phyloP scores from a whole-genome alignment of 2,797 vertebrate species.

The Echeneis naucrates region DNA sequence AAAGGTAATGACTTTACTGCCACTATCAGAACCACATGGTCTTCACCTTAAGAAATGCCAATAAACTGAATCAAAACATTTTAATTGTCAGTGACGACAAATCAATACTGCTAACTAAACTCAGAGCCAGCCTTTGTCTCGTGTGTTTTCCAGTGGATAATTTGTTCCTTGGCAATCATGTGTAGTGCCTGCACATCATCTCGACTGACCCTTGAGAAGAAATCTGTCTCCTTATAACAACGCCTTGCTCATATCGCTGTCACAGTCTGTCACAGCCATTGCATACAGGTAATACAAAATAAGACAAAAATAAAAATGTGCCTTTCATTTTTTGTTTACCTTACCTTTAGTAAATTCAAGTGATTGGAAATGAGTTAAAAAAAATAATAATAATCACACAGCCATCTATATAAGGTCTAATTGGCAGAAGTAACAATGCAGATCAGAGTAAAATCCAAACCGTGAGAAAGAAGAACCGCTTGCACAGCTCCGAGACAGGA shows the following conservation, averaged over 20 bases:
- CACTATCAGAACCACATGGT: neutral
- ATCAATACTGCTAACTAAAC: constrained; percentile 3
- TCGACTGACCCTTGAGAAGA: constrained; percentile 53
- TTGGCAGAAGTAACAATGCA: too few relatives aligned
- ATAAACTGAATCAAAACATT: neutral
- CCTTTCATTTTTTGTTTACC: too few relatives aligned
- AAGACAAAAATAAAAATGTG: neutral
- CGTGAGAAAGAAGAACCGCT: too few relatives aligned
- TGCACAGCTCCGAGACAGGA: too few relatives aligned
- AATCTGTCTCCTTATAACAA: constrained; percentile 54
- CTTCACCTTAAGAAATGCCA: neutral
- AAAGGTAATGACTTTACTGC: too few relatives aligned
- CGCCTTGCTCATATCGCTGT: neutral
- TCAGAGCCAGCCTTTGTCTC: constrained; percentile 24
- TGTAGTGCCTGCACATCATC: constrained; percentile 35
- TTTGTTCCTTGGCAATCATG: constrained; percentile 43
- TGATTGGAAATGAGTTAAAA: too few relatives aligned
- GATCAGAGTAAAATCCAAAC: too few relatives aligned
- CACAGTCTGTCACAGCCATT: neutral
- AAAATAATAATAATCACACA: too few relatives aligned
- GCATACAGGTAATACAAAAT: neutral
- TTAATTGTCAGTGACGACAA: neutral
- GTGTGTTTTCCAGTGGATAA: constrained; percentile 41
- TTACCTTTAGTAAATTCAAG: too few relatives aligned
- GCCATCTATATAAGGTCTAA: too few relatives aligned